phyloP scores from a whole-genome alignment of 2,113 vertebrate species.

The Epinephelus moara region DNA sequence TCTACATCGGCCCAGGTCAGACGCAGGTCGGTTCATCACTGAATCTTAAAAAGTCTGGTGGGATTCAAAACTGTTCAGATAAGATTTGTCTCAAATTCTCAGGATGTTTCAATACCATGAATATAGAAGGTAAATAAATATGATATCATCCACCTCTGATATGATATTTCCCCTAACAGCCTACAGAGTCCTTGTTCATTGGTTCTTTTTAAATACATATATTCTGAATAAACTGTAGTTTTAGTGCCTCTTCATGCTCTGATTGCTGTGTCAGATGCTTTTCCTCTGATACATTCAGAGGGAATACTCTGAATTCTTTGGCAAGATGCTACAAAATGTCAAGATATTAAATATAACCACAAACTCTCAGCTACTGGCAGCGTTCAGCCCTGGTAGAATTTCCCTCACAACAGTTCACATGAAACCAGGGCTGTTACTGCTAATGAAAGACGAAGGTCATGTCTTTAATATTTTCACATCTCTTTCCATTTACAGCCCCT shows the following conservation, averaged over 20 bases:
- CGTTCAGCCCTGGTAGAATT: neutral
- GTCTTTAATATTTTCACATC: neutral
- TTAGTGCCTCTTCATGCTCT: neutral
- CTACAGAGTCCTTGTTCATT: neutral
- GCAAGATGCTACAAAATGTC: neutral
- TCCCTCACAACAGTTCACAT: neutral
- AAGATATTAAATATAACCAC: neutral
- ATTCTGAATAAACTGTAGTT: too few relatives aligned
- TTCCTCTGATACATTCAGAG: neutral
- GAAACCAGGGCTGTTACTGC: neutral
- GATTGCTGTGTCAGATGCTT: neutral
- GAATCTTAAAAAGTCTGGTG: too few relatives aligned
- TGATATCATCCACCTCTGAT: neutral
- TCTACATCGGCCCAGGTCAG: constrained; percentile 95
- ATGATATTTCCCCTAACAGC: neutral
- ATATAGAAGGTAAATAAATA: neutral
- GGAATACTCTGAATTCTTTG: neutral
- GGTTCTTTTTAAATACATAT: neutral
- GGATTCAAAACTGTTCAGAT: neutral
- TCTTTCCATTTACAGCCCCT: neutral
- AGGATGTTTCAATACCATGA: neutral
- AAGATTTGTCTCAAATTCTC: neutral
- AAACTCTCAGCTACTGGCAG: neutral
- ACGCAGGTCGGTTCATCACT: constrained; percentile 89
- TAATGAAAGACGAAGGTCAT: neutral